Conservation (phyloP, 2,888 invertebrate species). For the Cenopis cana region DNA sequence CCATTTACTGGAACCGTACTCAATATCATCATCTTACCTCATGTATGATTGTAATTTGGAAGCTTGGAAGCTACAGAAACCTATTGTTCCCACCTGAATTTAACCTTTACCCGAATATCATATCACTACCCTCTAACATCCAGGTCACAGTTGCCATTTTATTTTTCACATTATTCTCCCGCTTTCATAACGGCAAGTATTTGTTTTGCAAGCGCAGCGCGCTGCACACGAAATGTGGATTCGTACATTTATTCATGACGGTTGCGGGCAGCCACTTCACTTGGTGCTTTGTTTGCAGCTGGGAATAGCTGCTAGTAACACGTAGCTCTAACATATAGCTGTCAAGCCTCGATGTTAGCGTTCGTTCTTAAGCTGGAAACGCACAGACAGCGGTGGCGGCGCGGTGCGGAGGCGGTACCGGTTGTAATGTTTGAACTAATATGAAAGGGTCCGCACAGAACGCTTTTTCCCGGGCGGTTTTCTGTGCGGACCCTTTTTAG, state of each 20-base stretch:
- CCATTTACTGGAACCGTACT: too few relatives aligned
- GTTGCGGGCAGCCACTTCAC: conserved; percentile 44
- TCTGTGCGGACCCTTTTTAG: too few relatives aligned
- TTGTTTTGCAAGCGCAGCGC: conserved; percentile 55
- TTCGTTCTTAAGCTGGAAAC: background rate
- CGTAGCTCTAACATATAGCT: conserved; percentile 6
- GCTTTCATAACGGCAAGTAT: conserved; percentile 61
- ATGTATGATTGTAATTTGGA: too few relatives aligned
- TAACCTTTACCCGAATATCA: background rate
- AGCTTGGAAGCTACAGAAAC: too few relatives aligned
- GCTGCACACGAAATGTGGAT: conserved; percentile 61
- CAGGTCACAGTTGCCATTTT: conserved; percentile 57
- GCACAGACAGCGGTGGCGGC: too few relatives aligned
- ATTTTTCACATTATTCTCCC: conserved; percentile 61
- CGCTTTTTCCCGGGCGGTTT: too few relatives aligned
- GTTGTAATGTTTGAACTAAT: too few relatives aligned
- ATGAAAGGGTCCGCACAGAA: too few relatives aligned
- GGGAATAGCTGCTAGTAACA: conserved; percentile 35
- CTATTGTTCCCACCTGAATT: background rate
- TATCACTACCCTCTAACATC: conserved; percentile 47
- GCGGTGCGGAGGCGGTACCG: too few relatives aligned
- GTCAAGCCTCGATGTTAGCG: background rate
- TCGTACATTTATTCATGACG: conserved; percentile 49
- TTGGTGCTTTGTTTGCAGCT: conserved; percentile 39
- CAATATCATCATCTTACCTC: too few relatives aligned